Evolutionary conservation across 2,113 vertebrate species (phyloP), one percentile per base, ranked within the genome.

Genomic region (Lepisosteus oculatus): DNA sequence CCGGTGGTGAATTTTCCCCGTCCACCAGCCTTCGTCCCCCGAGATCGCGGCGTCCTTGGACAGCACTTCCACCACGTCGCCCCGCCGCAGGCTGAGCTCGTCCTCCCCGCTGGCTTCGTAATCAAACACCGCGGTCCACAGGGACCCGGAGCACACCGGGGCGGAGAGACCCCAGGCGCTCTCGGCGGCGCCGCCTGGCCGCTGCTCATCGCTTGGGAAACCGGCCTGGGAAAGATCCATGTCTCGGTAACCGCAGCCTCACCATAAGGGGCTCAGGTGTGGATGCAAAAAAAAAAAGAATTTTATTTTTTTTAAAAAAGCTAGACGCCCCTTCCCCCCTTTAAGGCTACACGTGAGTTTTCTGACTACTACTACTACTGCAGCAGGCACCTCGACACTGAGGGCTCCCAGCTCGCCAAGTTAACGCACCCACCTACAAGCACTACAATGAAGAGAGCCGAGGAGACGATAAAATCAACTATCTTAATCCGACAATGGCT

Each of bases 1-100:
- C 65, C 92, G 90, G 76, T 91, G 91, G 86, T 89, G 92, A 73
- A 95, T 91, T 83, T 94, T 94, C 61, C 94, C 94, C 9, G 93
- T 93, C 94, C 95, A 95, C 95, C 94, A 95, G 3, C 94, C 95
- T 76, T 95, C 94, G 75, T 95, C 94, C 56, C 94, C 94, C 1
- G 94, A 95, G 69, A 95, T 93, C 0, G 93, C 89, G 1, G 93
- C 90, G 73, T 95, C 95, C 85, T 94, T 93, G 8, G 94, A 95
- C 65, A 95, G 91, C 57, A 95, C 94, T 80, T 95, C 92, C 78
- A 95, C 94, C 77, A 94, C 89, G 76, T 94, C 93, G 8, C 94
- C 94, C 4, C 90, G 88, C 44, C 92, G 81, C 75, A 95, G 90
- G 77, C 92, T 95, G 83, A 95, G 90, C 84, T 96, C 94, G 80